A percentile compares a stretch with the other conserved stretches of the same genome.
phyloP scores from a whole-genome alignment of 1,140 invertebrate species.

The Sycobia sp. region DNA sequence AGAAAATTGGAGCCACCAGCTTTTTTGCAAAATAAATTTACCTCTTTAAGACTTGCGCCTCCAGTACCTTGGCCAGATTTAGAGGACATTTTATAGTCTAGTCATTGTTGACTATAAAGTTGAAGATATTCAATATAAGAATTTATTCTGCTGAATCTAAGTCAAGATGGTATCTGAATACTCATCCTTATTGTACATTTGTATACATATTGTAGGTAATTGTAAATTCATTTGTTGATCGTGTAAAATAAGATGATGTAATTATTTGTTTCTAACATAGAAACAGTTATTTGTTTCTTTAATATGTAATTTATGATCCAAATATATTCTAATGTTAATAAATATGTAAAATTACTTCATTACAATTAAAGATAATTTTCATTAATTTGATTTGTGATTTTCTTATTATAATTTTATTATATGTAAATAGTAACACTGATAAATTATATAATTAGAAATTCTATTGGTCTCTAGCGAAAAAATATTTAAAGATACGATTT shows the following conservation, averaged over 20 bases:
- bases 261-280: neutral
- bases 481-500: neutral
- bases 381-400: neutral
- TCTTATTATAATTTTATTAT: constrained; percentile 5
- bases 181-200: constrained; percentile 31
- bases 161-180: constrained; percentile 19
- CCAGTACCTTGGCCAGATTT: constrained; percentile 54
- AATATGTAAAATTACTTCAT: constrained; percentile 23
- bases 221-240: constrained; percentile 21
- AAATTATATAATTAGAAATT: constrained; percentile 11
- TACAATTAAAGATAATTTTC: neutral
- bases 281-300: constrained; percentile 9
- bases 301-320: constrained; percentile 30
- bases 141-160: constrained; percentile 8
- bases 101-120: constrained; percentile 36
- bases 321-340: constrained; percentile 27
- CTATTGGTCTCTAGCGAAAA: neutral
- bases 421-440: neutral
- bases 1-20: constrained; percentile 51
- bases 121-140: constrained; percentile 3
- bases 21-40: constrained; percentile 52
- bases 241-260: constrained; percentile 20
- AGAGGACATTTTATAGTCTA: constrained; percentile 59
- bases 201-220: constrained; percentile 25
- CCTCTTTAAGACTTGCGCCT: constrained; percentile 52